These are phyloP conservation scores for Coreius guichenoti DNA, from an alignment of 2,797 vertebrate genomes.

Conservation along the genomic window DNA sequence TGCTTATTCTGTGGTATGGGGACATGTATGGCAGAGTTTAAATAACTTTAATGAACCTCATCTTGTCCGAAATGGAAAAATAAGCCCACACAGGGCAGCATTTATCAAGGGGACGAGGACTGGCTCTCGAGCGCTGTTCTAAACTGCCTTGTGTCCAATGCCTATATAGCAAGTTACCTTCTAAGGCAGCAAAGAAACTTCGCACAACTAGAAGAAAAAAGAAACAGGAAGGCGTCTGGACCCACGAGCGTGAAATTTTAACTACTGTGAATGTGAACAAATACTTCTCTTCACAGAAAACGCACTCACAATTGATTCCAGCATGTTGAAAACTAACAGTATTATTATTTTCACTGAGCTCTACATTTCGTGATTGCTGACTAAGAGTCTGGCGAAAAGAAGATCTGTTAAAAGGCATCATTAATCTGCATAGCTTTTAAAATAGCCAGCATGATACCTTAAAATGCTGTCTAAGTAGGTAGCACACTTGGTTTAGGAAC, in stretches of 20 bases:
- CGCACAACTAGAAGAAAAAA: not conserved
- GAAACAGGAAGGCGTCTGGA: not conserved
- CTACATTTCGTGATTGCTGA: constrained; percentile 1
- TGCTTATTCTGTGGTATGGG: constrained; percentile 52
- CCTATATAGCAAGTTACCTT: not conserved
- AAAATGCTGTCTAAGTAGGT: constrained; percentile 12
- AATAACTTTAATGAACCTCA: constrained; percentile 52
- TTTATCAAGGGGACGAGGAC: constrained; percentile 22
- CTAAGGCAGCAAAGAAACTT: not conserved
- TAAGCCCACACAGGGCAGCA: constrained; percentile 2
- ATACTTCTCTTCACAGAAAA: not conserved
- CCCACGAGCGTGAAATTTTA: not conserved
- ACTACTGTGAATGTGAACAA: not conserved
- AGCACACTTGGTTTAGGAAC: not conserved
- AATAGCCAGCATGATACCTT: constrained; percentile 14
- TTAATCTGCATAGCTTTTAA: not conserved
- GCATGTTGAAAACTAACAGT: not conserved
- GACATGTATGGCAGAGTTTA: constrained; percentile 38
- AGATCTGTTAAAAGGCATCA: not conserved
- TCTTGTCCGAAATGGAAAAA: constrained; percentile 40
- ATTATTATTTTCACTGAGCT: not conserved
- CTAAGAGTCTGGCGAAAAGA: not conserved
- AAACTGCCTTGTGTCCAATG: not conserved
- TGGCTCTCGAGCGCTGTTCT: not conserved
- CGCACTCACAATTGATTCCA: not conserved